phyloP scores from a whole-genome alignment of 37 sponge, comb jelly and placozoan species.

The Spongilla lacustris region DNA sequence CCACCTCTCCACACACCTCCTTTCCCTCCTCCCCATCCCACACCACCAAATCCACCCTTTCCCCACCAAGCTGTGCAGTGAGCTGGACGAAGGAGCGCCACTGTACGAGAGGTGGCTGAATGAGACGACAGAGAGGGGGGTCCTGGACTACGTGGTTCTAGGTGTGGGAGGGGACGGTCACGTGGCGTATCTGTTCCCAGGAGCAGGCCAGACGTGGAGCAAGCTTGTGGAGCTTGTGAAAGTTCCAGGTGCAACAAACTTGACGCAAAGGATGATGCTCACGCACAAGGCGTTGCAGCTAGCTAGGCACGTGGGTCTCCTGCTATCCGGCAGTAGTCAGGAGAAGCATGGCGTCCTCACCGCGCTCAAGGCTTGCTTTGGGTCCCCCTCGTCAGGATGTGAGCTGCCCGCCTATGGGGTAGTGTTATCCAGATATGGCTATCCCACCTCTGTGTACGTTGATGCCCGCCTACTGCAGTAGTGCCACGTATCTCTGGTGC shows the following conservation, averaged over 20 bases:
- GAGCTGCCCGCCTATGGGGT: background rate
- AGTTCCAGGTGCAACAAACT: background rate
- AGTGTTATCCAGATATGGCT: background rate
- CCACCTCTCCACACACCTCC: constrained; percentile 26
- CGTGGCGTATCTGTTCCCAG: constrained; percentile 70
- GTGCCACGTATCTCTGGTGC: too few species aligned
- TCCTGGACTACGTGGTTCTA: constrained; percentile 60
- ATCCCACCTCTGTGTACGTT: background rate
- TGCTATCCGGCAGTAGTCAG: background rate
- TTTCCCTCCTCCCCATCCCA: constrained; percentile 40
- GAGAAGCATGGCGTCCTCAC: background rate
- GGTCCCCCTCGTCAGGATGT: background rate
- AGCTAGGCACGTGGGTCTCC: background rate
- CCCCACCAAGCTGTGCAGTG: constrained; percentile 12
- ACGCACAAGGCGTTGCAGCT: background rate
- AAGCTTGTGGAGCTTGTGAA: background rate
- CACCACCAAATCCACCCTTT: constrained; percentile 58
- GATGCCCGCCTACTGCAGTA: background rate
- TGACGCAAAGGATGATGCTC: background rate
- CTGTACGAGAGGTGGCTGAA: constrained; percentile 12
- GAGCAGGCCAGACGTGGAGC: background rate
- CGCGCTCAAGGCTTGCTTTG: background rate
- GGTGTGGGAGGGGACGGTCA: constrained; percentile 84
- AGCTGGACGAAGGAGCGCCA: background rate
- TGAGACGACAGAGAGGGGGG: background rate